A percentile compares a stretch with the other conserved stretches of the same genome.
These are phyloP conservation scores for Oostethus manadensis DNA, from an alignment of 2,113 vertebrate species.

Conservation along the genomic window DNA sequence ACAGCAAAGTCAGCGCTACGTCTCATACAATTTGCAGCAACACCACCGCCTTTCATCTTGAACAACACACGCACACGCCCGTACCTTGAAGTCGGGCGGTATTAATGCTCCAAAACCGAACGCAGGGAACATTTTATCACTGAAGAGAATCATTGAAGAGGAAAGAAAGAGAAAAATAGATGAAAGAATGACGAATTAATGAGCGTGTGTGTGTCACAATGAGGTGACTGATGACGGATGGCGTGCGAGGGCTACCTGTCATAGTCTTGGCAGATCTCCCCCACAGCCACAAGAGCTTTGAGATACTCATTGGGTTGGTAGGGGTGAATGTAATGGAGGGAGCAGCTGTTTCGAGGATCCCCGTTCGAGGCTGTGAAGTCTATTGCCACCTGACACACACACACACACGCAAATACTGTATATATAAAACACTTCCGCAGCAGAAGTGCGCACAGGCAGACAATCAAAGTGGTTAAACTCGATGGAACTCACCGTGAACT, in stretches of 20 bases:
- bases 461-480: conserved; percentile 9
- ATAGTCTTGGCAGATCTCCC: conserved; percentile 99
- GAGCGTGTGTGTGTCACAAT: conserved; percentile 1
- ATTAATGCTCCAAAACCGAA: conserved; percentile 98
- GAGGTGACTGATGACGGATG: conserved; percentile 37
- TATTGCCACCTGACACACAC: conserved; percentile 87
- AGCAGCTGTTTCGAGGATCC: conserved; percentile 97
- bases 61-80: conserved; percentile 24
- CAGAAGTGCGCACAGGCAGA: conserved; percentile 7
- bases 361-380: conserved; percentile 98
- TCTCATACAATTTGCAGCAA: conserved; percentile 33
- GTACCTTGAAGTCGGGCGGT: conserved; percentile 96
- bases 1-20: conserved; percentile 11
- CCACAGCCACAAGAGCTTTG: conserved; percentile 94
- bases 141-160: conserved; percentile 52
- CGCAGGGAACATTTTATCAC: conserved; percentile 99
- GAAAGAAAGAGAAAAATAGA: conserved; percentile 7
- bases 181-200: conserved; percentile 15
- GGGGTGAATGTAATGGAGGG: conserved; percentile 97
- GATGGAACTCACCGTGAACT: conserved; percentile 89
- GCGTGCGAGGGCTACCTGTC: conserved; percentile 81
- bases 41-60: conserved; percentile 39
- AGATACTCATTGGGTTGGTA: conserved; percentile 98
- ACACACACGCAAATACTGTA: background rate
- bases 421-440: conserved; percentile 11